Evolutionary conservation across 2,113 vertebrate species (phyloP).

Genomic region (Hystrix brachyura): DNA sequence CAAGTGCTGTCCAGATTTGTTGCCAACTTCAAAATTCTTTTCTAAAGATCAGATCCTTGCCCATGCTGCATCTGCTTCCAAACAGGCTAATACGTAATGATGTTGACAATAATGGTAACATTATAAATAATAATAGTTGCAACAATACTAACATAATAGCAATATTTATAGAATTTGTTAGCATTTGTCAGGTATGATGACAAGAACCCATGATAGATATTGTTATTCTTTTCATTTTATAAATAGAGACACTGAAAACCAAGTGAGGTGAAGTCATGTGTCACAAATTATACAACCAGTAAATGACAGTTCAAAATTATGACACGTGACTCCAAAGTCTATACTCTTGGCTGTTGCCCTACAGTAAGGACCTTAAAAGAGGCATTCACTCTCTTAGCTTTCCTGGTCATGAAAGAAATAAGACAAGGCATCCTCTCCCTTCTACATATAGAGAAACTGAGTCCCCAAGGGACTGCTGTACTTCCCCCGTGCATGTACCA

Average conservation of each 20-base stretch:
- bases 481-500: neutral
- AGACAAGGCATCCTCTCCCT: neutral
- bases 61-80: neutral
- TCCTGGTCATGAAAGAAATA: neutral
- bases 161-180: neutral
- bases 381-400: neutral
- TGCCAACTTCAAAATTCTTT: constrained; percentile 25
- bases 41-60: neutral
- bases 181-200: neutral
- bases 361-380: neutral
- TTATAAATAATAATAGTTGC: neutral
- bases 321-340: neutral
- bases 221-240: neutral
- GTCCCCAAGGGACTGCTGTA: neutral
- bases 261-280: neutral
- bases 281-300: neutral
- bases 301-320: neutral
- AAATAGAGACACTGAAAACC: neutral
- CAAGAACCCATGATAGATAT: neutral
- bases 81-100: neutral
- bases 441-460: neutral
- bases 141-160: neutral
- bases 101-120: neutral
- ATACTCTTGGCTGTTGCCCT: neutral
- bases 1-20: neutral